A percentile compares a stretch with the other conserved stretches of the same genome.
Evolutionary conservation across 2,888 invertebrate genomes (phyloP).

Genomic region (Sphaerophoria rueppellii): DNA sequence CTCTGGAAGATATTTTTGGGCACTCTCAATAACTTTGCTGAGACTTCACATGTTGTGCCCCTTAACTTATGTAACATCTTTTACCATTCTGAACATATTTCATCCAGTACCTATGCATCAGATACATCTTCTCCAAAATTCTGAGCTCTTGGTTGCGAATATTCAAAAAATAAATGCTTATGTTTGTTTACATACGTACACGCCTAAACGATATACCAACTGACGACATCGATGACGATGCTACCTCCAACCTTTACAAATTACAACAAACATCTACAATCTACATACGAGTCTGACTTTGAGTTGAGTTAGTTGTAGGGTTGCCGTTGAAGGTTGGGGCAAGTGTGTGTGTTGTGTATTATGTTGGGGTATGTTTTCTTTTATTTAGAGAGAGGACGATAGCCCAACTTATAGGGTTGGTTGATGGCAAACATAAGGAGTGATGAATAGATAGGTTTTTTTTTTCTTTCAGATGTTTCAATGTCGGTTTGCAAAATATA

Average conservation of each 20-base stretch:
- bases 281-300: not conserved
- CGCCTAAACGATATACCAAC: not conserved
- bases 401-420: constrained; percentile 52
- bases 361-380: constrained; percentile 19
- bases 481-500: constrained; percentile 16
- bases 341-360: not conserved
- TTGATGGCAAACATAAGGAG: constrained; percentile 28
- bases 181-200: constrained; percentile 43
- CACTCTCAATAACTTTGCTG: constrained; percentile 7
- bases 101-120: not conserved
- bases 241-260: constrained; percentile 14
- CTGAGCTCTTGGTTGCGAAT: constrained; percentile 69
- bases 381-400: constrained; percentile 30
- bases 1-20: not conserved
- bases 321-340: not conserved
- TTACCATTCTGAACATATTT: constrained; percentile 5
- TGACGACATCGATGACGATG: not conserved
- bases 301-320: no score
- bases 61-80: constrained; percentile 4
- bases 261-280: constrained; percentile 13
- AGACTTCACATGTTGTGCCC: not conserved
- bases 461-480: constrained; percentile 11
- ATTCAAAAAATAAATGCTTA: constrained; percentile 62
- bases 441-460: constrained; percentile 4
- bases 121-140: constrained; percentile 51